Percentiles rank a stretch among this genome's conserved stretches.
Evolutionary conservation across 1,140 invertebrate species (phyloP).

Genomic region (Calephelis virginiensis): DNA sequence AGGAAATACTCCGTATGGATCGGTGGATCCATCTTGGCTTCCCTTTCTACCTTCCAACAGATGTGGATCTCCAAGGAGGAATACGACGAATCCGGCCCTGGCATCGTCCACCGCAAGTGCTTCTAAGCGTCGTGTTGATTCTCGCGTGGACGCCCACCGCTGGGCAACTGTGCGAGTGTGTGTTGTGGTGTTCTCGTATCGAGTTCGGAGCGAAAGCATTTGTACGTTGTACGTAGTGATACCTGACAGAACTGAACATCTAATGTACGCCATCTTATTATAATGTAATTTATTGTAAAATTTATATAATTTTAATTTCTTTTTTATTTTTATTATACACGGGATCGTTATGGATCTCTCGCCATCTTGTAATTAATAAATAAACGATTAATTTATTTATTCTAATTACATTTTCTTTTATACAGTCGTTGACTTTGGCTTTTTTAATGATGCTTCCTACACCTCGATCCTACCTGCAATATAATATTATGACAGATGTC

Average conservation of each 20-base stretch:
- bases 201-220: slow-evolving; percentile 62
- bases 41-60: slow-evolving; percentile 94
- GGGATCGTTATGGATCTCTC: slow-evolving; percentile 76
- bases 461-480: slow-evolving; percentile 32
- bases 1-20: slow-evolving; percentile 96
- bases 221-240: slow-evolving; percentile 76
- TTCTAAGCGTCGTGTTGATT: slow-evolving; percentile 84
- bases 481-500: slow-evolving; percentile 18
- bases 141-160: slow-evolving; percentile 36
- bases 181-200: slow-evolving; percentile 60
- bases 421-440: slow-evolving; percentile 68
- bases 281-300: slow-evolving; percentile 78
- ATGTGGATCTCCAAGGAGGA: slow-evolving; percentile 96
- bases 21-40: slow-evolving; percentile 91
- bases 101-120: slow-evolving; percentile 96
- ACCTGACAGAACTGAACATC: slow-evolving; percentile 77
- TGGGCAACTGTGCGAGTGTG: slow-evolving; percentile 52
- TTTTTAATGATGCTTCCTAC: slow-evolving; percentile 47
- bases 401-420: slow-evolving; percentile 79
- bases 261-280: slow-evolving; percentile 73
- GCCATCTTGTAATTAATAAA: slow-evolving; percentile 78
- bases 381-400: slow-evolving; percentile 78
- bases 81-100: slow-evolving; percentile 95
- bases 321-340: slow-evolving; percentile 77
- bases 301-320: slow-evolving; percentile 78